Evolutionary conservation across 1,140 invertebrate species (phyloP).

Genomic region (Carposina sasakii): DNA sequence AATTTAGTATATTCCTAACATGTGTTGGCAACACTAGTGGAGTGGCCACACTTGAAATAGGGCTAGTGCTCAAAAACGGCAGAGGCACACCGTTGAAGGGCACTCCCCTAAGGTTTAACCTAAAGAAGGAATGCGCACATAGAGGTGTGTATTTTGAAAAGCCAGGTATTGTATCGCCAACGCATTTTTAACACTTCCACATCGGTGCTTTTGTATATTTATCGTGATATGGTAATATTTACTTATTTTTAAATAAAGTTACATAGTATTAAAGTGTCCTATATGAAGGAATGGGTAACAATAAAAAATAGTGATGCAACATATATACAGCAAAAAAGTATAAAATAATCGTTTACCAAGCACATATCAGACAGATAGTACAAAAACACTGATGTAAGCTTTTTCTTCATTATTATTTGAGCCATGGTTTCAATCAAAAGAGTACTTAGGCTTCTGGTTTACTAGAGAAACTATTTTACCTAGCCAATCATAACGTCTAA

Average conservation of each 20-base stretch:
- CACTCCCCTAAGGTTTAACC: constrained; percentile 89
- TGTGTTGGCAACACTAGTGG: constrained; percentile 92
- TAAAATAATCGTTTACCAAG: too few relatives aligned
- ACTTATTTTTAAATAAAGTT: neutral
- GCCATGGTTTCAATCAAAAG: too few relatives aligned
- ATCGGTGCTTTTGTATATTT: constrained; percentile 41
- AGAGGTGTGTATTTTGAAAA: constrained; percentile 84
- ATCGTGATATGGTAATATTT: neutral
- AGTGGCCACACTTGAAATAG: constrained; percentile 90
- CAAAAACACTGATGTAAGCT: too few relatives aligned
- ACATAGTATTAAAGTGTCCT: too few relatives aligned
- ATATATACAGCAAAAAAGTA: too few relatives aligned
- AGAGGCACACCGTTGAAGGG: constrained; percentile 86
- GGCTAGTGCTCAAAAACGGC: constrained; percentile 86
- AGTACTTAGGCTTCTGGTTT: too few relatives aligned
- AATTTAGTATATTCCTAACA: constrained; percentile 92
- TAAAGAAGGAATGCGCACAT: constrained; percentile 95
- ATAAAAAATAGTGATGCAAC: too few relatives aligned
- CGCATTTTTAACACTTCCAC: constrained; percentile 72
- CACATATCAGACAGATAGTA: too few relatives aligned
- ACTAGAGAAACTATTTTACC: too few relatives aligned
- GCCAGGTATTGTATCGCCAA: constrained; percentile 75
- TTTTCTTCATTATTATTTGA: too few relatives aligned
- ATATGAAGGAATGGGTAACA: too few relatives aligned
- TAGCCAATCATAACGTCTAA: too few relatives aligned